A percentile compares a stretch with the other conserved stretches of the same genome.
phyloP scores from a whole-genome alignment of 2,888 invertebrate species.

The Drosophila leonis region DNA sequence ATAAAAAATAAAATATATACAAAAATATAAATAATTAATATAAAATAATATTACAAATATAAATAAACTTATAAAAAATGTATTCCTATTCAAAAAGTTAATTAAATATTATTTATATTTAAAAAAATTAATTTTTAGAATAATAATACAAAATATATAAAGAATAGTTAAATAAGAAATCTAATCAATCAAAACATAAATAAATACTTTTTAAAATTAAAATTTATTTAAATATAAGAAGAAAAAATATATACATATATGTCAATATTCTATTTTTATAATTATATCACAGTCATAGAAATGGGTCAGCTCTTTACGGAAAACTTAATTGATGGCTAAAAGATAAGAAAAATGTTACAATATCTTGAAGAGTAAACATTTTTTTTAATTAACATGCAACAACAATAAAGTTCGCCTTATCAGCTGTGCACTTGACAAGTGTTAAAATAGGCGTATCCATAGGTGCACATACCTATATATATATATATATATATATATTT shows the following conservation, averaged over 20 bases:
- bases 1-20: not conserved
- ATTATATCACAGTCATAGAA: not conserved
- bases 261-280: not conserved
- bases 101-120: too few relatives aligned
- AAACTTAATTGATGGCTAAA: not conserved
- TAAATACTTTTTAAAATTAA: too few relatives aligned
- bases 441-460: conserved; percentile 8
- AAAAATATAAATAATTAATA: not conserved
- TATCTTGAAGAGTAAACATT: not conserved
- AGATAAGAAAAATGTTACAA: not conserved
- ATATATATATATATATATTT: conserved; percentile 4
- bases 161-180: not conserved
- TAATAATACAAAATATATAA: not conserved
- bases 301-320: not conserved
- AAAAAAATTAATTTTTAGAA: too few relatives aligned
- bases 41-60: not conserved
- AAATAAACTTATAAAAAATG: not conserved
- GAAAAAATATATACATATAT: not conserved
- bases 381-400: not conserved
- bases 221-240: not conserved
- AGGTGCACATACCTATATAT: not conserved
- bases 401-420: not conserved
- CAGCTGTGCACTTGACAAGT: not conserved
- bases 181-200: not conserved
- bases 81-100: too few relatives aligned